Evolutionary conservation across 2,113 vertebrate genomes (phyloP).

Genomic region (Nesogale talazaci): DNA sequence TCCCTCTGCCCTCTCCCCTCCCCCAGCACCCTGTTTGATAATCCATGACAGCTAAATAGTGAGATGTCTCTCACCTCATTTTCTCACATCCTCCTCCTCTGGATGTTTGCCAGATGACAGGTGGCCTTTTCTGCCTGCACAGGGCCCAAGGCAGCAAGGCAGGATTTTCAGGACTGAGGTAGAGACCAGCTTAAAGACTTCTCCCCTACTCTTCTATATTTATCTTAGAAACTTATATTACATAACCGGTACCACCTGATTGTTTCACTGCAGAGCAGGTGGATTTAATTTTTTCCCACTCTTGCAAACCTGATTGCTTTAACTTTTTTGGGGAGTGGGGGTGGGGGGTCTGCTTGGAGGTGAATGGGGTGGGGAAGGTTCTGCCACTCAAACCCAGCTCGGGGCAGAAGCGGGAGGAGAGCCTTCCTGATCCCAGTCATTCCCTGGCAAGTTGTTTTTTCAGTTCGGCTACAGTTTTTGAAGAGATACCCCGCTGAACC

Average conservation of each 20-base stretch:
- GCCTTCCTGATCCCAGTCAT: too few relatives aligned
- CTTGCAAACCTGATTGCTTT: not conserved
- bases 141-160: not conserved
- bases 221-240: not conserved
- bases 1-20: too few relatives aligned
- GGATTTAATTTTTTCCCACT: too few relatives aligned
- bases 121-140: too few relatives aligned
- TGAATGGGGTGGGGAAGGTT: not conserved
- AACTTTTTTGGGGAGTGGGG: not conserved
- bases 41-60: not conserved
- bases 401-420: not conserved
- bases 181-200: not conserved
- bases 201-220: not conserved
- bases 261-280: not conserved
- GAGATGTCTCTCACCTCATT: too few relatives aligned
- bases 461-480: not conserved
- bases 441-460: not conserved
- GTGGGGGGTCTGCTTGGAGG: not conserved
- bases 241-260: not conserved
- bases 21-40: not conserved
- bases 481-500: not conserved
- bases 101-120: too few relatives aligned
- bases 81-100: not conserved
- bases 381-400: not conserved
- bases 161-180: not conserved